A percentile compares a stretch with the other conserved stretches of the same genome.
phyloP scores from a whole-genome alignment of 2,888 invertebrate species.

The Anthrax anthrax region DNA sequence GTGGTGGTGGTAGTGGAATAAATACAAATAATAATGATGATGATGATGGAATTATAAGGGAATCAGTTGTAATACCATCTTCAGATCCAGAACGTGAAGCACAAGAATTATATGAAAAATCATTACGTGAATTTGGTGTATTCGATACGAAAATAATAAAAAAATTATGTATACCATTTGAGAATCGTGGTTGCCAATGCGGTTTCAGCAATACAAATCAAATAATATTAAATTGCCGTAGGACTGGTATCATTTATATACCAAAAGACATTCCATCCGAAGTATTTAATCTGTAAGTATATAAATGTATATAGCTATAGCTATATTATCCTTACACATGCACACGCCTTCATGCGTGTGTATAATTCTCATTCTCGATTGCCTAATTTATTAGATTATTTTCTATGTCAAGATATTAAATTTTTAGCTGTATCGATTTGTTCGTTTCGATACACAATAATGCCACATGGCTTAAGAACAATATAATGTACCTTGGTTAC shows the following conservation, averaged over 20 bases:
- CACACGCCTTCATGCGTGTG: too few species aligned
- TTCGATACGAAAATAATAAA: constrained; percentile 19
- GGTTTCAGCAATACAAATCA: constrained; percentile 25
- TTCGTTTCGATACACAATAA: too few species aligned
- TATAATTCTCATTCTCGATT: too few species aligned
- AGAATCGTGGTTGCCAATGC: constrained; percentile 28
- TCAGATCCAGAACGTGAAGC: constrained; percentile 32
- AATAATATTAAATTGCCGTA: constrained; percentile 28
- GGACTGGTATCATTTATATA: constrained; percentile 27
- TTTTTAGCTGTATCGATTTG: too few species aligned
- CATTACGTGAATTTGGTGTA: constrained; percentile 16
- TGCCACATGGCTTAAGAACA: too few species aligned
- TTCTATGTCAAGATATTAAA: too few species aligned
- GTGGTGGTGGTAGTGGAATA: constrained; percentile 9
- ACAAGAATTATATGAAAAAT: constrained; percentile 30
- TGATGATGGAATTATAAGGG: constrained; percentile 17
- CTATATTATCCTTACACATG: too few species aligned
- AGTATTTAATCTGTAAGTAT: constrained; percentile 29
- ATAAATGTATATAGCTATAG: too few species aligned
- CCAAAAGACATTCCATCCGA: constrained; percentile 29
- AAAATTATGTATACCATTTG: constrained; percentile 28
- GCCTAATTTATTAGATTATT: too few species aligned
- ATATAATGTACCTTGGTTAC: too few species aligned
- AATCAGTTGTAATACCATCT: constrained; percentile 31
- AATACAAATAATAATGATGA: too few species aligned